Base-by-base conservation (phyloP, 2,888 invertebrate species). In the Drosophila emarginata region DNA sequence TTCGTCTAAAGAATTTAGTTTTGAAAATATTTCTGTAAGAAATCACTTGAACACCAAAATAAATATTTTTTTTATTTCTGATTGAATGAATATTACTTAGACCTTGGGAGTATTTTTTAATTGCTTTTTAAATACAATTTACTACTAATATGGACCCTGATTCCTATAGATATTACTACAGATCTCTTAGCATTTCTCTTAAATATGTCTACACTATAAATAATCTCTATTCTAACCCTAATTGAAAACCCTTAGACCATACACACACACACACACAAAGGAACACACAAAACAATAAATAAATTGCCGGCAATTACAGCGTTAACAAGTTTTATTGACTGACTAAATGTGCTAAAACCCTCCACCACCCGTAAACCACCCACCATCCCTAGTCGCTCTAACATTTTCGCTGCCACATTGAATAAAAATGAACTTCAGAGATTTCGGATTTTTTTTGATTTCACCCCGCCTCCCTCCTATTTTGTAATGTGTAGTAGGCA, bases 271-370 rank as follows among this genome's bases (percentile, higher is more conserved):
- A 45, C 40, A 45, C 40, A 18, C 40, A 45, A 1, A 40, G 15
- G 2, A 9, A 15, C 15, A 45, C 18, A 45, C 21, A 45, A 45
- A 21, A 45, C 45, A 45, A 91, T 89, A 91, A 91, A 91, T 91
- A 91, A 91, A 91, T 91, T 91, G 91, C 90, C 87, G 84, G 90
- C 91, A 91, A 91, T 91, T 91, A 91, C 91, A 87, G 89, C 90
- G 91, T 91, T 91, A 91, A 91, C 91, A 91, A 91, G 91, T 91
- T 91, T 91, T 91, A 91, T 91, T 91, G 91, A 91, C 91, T 91
- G 82, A 89, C 89, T 90, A 91, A 91, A 91, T 90, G 85, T 80
- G 82, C 79, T 79, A 56, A 57, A 71, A 26, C 60, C 67, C 45
- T 28, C 12, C 9, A 18, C 32, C 14, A 18, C 45, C 36, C 58